A percentile compares a stretch with the other conserved stretches of the same genome.
Conservation (phyloP, 2,797 vertebrate genomes). For the Columba guinea region DNA sequence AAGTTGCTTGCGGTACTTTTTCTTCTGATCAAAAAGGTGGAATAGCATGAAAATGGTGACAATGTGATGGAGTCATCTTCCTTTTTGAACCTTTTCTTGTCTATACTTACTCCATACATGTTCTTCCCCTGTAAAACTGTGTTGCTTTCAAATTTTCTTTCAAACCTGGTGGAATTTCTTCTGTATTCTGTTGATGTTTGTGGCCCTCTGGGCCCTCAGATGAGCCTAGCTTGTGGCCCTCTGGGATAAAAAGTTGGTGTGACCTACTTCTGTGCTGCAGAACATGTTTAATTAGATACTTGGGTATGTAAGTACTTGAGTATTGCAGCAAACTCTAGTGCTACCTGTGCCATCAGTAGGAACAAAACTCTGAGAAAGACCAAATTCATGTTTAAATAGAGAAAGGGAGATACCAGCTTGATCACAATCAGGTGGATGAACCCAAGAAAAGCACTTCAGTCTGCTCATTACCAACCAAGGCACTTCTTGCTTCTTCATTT, state of each 20-base stretch:
- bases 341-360: not conserved
- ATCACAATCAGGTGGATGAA: not conserved
- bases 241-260: not conserved
- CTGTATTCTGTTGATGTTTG: not conserved
- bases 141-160: not conserved
- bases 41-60: not conserved
- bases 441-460: not conserved
- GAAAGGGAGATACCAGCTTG: not conserved
- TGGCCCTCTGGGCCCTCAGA: not conserved
- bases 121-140: not conserved
- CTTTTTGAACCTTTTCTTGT: not conserved
- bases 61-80: not conserved
- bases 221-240: not conserved
- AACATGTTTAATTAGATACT: not conserved
- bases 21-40: not conserved
- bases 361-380: not conserved
- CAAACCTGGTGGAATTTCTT: not conserved
- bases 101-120: accelerated
- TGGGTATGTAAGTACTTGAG: not conserved
- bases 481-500: not conserved
- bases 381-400: not conserved
- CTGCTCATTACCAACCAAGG: not conserved
- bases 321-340: not conserved
- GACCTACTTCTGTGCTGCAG: not conserved
- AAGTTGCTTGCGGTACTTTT: not conserved